These are phyloP conservation scores for Sesia bembeciformis DNA, from an alignment of 2,888 invertebrate species.

Conservation along the genomic window DNA sequence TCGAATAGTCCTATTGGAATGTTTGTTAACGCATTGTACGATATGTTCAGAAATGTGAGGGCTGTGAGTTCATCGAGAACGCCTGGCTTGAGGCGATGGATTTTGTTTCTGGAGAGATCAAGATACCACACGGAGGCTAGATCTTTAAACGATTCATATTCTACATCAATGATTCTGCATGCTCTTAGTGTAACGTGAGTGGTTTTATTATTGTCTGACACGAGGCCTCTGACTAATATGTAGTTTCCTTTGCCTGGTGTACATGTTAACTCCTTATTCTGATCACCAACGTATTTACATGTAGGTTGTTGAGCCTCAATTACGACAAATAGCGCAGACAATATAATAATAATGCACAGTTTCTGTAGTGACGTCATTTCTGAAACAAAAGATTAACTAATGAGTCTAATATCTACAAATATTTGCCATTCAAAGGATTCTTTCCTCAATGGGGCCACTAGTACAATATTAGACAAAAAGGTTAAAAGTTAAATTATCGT, in stretches of 20 bases:
- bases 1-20: constrained; percentile 40
- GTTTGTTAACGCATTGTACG: constrained; percentile 27
- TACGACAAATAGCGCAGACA: neutral
- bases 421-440: too few species aligned
- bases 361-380: neutral
- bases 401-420: too few species aligned
- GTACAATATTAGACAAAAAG: too few species aligned
- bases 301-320: neutral
- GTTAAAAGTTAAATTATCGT: too few species aligned
- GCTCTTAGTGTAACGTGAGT: constrained; percentile 20
- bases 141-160: constrained; percentile 30
- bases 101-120: constrained; percentile 38
- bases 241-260: constrained; percentile 15
- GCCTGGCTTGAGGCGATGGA: constrained; percentile 27
- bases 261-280: constrained; percentile 18
- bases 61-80: constrained; percentile 28
- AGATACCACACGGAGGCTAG: constrained; percentile 26
- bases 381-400: neutral
- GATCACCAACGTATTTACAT: neutral
- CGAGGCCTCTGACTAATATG: constrained; percentile 19
- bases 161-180: constrained; percentile 25
- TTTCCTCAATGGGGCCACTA: too few species aligned
- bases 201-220: constrained; percentile 24
- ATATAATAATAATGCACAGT: neutral
- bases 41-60: constrained; percentile 33